Base-by-base conservation (phyloP, 2,888 invertebrate species). In the Craniophora ligustri region DNA sequence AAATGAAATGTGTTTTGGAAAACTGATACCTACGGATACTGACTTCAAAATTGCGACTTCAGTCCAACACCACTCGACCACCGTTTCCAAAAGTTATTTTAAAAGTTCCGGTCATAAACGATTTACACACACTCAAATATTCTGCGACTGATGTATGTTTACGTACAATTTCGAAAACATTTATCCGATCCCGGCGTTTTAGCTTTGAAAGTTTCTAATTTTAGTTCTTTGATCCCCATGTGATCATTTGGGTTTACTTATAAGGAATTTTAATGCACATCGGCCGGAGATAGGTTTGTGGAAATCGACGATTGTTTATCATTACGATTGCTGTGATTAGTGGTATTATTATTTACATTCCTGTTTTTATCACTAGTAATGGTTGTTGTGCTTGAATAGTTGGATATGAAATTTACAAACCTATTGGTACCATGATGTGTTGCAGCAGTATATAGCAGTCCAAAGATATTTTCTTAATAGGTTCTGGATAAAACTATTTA, bases 161-260 rank as follows among this genome's bases (percentile, higher is more conserved):
- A 87, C 78, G 73, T 84, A 83, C 79, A 84, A 87, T 88, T 87
- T 86, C 78, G 74, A 82, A 83, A 85, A 82, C 84, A 85, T 87
- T 86, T 84, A 84, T 82, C 75, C 72, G 60, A 79, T 74, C 77
- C n/a, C 75, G 76, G 75, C 60, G 60, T 59, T 73, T 74, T 66
- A 65, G 84, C 86, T 85, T 81, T 80, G 81, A 81, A 80, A 77
- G 72, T 71, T 47, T 73, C 78, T 77, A 85, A 86, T 81, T 85
- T 84, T 86, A 79, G 85, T 77, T 77, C 86, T 89, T 91, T 91
- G 89, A 89, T 89, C 83, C 44, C 38, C 49, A 84, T 68, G 63
- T 58, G 70, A 75, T 74, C 72, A 73, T 81, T 78, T 74, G 46
- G 72, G 75, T 75, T 81, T 76, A 75, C 76, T 72, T 79, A 78